Percentiles rank a stretch among this genome's conserved stretches.
Evolutionary conservation across 2,888 invertebrate genomes (phyloP).

Genomic region (Eretmocerus hayati): DNA sequence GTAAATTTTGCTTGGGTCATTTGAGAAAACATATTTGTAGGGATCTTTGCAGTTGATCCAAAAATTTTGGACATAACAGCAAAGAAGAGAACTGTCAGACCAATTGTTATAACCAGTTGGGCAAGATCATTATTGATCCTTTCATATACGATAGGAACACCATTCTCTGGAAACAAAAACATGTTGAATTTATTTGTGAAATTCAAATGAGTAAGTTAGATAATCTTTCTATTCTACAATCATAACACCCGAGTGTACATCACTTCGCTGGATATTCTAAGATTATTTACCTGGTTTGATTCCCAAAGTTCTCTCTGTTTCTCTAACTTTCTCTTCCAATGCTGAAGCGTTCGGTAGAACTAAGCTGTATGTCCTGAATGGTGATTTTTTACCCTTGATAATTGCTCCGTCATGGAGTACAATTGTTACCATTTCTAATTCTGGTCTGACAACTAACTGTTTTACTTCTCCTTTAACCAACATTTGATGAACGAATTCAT

Average conservation of each 20-base stretch:
- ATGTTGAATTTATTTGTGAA: too few species aligned
- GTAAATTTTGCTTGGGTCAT: conserved; percentile 85
- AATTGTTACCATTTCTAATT: conserved; percentile 77
- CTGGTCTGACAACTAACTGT: conserved; percentile 76
- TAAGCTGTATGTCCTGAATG: conserved; percentile 71
- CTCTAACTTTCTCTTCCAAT: conserved; percentile 85
- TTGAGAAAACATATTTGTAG: conserved; percentile 75
- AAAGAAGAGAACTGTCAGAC: background rate
- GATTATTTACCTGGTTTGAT: conserved; percentile 60
- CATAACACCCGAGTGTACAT: background rate
- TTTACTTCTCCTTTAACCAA: conserved; percentile 90
- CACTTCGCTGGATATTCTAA: background rate
- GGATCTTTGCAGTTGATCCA: conserved; percentile 30
- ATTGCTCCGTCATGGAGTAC: conserved; percentile 79
- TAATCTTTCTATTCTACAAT: background rate
- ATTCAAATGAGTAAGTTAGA: background rate
- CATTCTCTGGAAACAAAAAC: conserved; percentile 29
- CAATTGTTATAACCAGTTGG: background rate
- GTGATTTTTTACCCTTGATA: conserved; percentile 69
- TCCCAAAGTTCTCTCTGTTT: conserved; percentile 73
- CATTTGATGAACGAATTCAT: conserved; percentile 93
- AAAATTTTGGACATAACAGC: background rate
- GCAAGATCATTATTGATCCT: conserved; percentile 50
- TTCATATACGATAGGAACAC: conserved; percentile 76
- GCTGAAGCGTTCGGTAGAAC: conserved; percentile 75